phyloP scores from a whole-genome alignment of 2,113 vertebrate genomes.

The Actinemys pallida region DNA sequence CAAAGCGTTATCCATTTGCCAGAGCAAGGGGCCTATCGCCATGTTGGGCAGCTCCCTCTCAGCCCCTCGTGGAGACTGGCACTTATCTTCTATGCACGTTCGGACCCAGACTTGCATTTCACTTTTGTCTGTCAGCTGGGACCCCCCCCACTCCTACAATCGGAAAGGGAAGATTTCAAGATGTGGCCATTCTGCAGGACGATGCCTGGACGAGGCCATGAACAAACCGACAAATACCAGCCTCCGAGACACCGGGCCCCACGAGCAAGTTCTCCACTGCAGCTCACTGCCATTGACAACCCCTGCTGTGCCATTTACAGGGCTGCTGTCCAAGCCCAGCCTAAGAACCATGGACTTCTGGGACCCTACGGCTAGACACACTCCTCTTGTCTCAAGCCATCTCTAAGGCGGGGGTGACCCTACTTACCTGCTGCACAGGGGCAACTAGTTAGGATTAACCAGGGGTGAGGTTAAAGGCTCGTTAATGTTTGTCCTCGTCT shows the following conservation, averaged over 20 bases:
- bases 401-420: constrained; percentile 10
- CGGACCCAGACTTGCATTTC: rapidly evolving
- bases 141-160: background rate
- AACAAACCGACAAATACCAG: background rate
- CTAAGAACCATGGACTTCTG: background rate
- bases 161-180: background rate
- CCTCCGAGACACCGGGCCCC: too few species aligned
- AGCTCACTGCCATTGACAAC: rapidly evolving
- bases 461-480: constrained; percentile 27
- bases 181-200: background rate
- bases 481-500: constrained; percentile 28
- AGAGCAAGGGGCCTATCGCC: background rate
- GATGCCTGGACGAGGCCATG: background rate
- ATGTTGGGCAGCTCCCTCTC: background rate
- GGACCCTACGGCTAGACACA: background rate
- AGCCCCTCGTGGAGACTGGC: background rate
- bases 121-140: background rate
- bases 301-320: background rate
- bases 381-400: background rate
- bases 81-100: rapidly evolving
- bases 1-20: background rate
- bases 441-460: constrained; percentile 42
- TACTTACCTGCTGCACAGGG: constrained; percentile 40
- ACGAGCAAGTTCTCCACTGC: background rate
- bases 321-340: background rate